Percentiles rank a stretch among this genome's conserved stretches.
phyloP scores from a whole-genome alignment of 2,888 invertebrate genomes.

The Digitonthophagus gazella region DNA sequence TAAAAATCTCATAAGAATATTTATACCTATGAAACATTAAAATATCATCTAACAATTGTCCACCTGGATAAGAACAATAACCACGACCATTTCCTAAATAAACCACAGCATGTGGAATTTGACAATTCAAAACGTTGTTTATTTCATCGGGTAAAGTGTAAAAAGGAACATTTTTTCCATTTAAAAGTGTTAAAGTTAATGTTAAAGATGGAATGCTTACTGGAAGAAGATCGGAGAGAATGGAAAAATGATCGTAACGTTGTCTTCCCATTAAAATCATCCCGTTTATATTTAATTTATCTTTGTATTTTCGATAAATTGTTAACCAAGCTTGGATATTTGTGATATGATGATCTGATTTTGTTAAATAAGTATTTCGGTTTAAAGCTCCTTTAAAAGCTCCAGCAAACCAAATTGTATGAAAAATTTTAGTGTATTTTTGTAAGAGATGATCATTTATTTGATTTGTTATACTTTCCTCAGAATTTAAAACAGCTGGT shows the following conservation, averaged over 20 bases:
- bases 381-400: slow-evolving; percentile 81
- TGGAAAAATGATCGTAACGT: slow-evolving; percentile 65
- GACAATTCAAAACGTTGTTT: slow-evolving; percentile 42
- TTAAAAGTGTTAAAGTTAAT: slow-evolving; percentile 56
- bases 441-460: slow-evolving; percentile 53
- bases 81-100: slow-evolving; percentile 43
- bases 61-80: slow-evolving; percentile 46
- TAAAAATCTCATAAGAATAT: slow-evolving; percentile 53
- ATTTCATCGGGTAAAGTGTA: slow-evolving; percentile 55
- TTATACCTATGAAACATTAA: slow-evolving; percentile 54
- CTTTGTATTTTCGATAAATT: slow-evolving; percentile 55
- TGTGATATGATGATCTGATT: slow-evolving; percentile 62
- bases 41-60: slow-evolving; percentile 43
- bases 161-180: slow-evolving; percentile 48
- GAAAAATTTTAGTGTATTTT: slow-evolving; percentile 61
- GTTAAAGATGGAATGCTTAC: slow-evolving; percentile 62
- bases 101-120: slow-evolving; percentile 45
- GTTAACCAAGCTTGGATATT: slow-evolving; percentile 74
- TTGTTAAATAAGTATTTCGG: slow-evolving; percentile 54
- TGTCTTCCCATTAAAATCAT: slow-evolving; percentile 73
- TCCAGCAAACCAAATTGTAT: slow-evolving; percentile 74
- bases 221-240: slow-evolving; percentile 65
- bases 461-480: slow-evolving; percentile 48
- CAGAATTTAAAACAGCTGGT: slow-evolving; percentile 73
- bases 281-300: slow-evolving; percentile 58